Base-by-base conservation (phyloP, 1,140 invertebrate species). In the Pseudomyrmex cubaensis region DNA sequence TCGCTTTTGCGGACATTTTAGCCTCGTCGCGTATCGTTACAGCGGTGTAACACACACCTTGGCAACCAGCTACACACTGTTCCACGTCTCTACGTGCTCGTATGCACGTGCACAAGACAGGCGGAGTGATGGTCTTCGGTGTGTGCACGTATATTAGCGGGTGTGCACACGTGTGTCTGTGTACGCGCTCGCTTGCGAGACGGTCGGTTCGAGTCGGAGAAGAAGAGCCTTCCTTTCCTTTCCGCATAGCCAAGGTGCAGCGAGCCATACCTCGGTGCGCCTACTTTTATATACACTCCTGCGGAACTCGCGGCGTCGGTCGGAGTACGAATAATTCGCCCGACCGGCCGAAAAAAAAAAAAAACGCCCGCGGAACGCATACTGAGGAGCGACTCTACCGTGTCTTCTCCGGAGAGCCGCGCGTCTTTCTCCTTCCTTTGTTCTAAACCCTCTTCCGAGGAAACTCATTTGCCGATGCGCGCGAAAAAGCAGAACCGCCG, bases 231-330 rank as follows among this genome's bases (percentile, higher is more conserved):
- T 92, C 93, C 91, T 93, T 92, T 93, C 91, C 93, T 94, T 94
- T 94, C 94, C 94, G 94, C 94, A 94, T 94, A 94, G 90, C 85
- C 93, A 90, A 92, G 90, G 92, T 92, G 93, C 93, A 94, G 90
- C 93, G 85, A 93, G 93, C 92, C 94, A 92, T 94, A 92, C 91
- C 89, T 90, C 85, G 82, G 62, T 70, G 77, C 70, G 66, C 76
- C 78, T 87, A 75, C 46, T 89, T 86, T 89, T 91, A 86, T 77
- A 73, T 77, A 82, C 25, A 56, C 22, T 80, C 66, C 59, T 66
- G 87, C 87, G 84, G 78, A 90, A 89, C 80, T 86, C 74, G 72
- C 77, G 70, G 80, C 64, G 74, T 82, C 64, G 69, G 66, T n/a
- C 50, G 88, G 87, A 90, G 91, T 92, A 91, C 90, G 90, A 92